Evolutionary conservation across 92 coral and sea anemone species (phyloP).

Genomic region (Diadumene lineata): DNA sequence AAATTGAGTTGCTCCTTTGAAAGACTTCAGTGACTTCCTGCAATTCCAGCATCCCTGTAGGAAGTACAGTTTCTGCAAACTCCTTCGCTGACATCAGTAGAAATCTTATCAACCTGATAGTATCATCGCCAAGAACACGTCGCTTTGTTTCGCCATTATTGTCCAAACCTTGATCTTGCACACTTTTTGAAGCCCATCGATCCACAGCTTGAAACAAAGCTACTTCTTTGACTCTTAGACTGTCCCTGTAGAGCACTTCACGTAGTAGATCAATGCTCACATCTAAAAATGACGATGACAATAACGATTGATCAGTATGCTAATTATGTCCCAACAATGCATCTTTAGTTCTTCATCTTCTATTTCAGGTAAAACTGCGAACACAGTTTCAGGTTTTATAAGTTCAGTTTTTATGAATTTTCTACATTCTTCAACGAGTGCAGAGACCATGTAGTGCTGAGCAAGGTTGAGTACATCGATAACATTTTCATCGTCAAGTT

Average conservation of each 20-base stretch:
- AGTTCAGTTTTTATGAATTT: slow-evolving; percentile 45
- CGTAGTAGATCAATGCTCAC: slow-evolving; percentile 35
- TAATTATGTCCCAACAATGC: slow-evolving; percentile 65
- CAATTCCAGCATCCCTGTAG: slow-evolving; percentile 15
- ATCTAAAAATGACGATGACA: slow-evolving; percentile 48
- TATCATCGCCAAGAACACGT: slow-evolving; percentile 30
- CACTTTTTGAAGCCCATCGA: slow-evolving; percentile 54
- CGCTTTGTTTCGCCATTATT: slow-evolving; percentile 40
- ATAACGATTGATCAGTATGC: slow-evolving; percentile 51
- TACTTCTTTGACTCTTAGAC: slow-evolving; percentile 56
- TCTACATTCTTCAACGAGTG: slow-evolving; percentile 51
- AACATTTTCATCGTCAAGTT: slow-evolving; percentile 48
- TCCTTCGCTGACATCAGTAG: slow-evolving; percentile 48
- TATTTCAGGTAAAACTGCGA: slow-evolving; percentile 52
- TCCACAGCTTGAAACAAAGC: slow-evolving; percentile 63
- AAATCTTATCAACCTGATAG: slow-evolving; percentile 33
- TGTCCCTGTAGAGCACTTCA: slow-evolving; percentile 53
- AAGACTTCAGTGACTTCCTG: slow-evolving; percentile 29
- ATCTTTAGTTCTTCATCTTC: slow-evolving; percentile 49
- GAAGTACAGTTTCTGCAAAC: slow-evolving; percentile 38
- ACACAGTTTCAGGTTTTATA: slow-evolving; percentile 60
- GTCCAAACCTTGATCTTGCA: slow-evolving; percentile 23
- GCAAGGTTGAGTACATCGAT: slow-evolving; percentile 63
- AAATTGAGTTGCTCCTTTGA: slow-evolving; percentile 7
- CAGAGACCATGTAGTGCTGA: slow-evolving; percentile 68